These are phyloP conservation scores for Chunga burmeisteri DNA, from an alignment of 2,113 vertebrate genomes.

Conservation along the genomic window DNA sequence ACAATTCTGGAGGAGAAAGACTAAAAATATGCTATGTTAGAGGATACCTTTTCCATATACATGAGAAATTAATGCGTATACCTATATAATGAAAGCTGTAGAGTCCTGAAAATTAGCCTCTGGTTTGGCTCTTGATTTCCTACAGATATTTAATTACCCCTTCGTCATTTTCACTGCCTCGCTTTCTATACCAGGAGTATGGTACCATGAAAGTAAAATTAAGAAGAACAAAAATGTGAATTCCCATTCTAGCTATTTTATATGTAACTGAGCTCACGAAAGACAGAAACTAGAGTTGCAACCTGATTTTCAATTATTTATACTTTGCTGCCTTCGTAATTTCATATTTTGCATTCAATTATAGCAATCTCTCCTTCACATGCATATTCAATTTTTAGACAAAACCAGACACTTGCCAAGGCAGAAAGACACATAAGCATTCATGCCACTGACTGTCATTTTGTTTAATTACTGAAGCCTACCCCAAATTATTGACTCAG, in stretches of 20 bases:
- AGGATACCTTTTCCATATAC: conserved; percentile 7
- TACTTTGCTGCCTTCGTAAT: conserved; percentile 41
- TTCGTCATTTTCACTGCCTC: neutral
- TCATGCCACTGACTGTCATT: neutral
- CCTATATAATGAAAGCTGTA: conserved; percentile 2
- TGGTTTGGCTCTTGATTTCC: conserved; percentile 25
- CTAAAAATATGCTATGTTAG: neutral
- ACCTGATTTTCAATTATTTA: conserved; percentile 56
- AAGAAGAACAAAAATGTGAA: neutral
- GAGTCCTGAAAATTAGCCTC: conserved; percentile 8
- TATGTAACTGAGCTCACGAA: conserved; percentile 10
- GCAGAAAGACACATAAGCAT: neutral
- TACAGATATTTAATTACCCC: conserved; percentile 27
- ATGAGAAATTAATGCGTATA: conserved; percentile 15
- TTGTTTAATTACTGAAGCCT: neutral
- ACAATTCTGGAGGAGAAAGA: neutral
- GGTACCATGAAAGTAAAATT: conserved; percentile 35
- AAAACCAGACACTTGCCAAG: neutral
- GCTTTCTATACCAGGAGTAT: neutral
- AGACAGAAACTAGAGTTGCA: neutral
- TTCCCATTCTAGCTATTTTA: conserved; percentile 3
- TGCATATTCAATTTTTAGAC: neutral
- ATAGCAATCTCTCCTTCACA: neutral
- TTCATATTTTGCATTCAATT: conserved; percentile 36
- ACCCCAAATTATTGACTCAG: neutral